Evolutionary conservation across 2,797 vertebrate species (phyloP), one percentile per base, ranked within the genome.

Genomic region (Champsocephalus esox): DNA sequence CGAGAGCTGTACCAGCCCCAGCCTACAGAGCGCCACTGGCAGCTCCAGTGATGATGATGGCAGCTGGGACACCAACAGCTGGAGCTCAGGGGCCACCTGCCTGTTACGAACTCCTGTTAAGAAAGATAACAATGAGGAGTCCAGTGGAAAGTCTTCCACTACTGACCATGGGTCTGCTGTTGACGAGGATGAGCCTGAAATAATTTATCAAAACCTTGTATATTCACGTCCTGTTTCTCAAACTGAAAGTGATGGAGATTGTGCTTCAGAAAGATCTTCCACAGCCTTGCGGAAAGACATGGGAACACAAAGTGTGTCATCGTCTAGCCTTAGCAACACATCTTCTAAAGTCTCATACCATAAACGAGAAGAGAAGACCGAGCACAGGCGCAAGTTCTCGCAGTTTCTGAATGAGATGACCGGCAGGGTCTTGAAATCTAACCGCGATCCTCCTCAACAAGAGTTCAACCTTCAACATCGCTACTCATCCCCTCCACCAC

Each of bases 371-470:
- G 86, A 90, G 70, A 95, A 92, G 75, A 94, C 87, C 14, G 92
- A 95, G 60, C 92, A 95, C 86, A 96, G 95, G 78, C 93, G 93
- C 38, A 96, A 95, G 86, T 99, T 98, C 87, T 97, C 97, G 9
- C 94, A 96, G 83, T 97, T 99, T 92, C 92, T 98, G 63, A 96
- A 99, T 73, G 97, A 98, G 84, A 95, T 98, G 69, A 96, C 96
- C 0, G 87, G 92, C 81, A 94, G 96, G 65, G 96, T 98, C 45
- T 83, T 98, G 54, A 95, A 96, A 87, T 94, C 95, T 0, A 86
- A 87, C 2, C 65, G 74, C 28, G 92, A 90, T 55, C 75, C 95
- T 56, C 82, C 95, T 66, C 94, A 92, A 65, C 93, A 94, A 59
- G 94, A 95, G 49, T 62, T 92, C 32, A 86, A 75, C 0, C 74